These are phyloP conservation scores for Falco concolor DNA, from an alignment of 2,797 vertebrate species.

Conservation along the genomic window DNA sequence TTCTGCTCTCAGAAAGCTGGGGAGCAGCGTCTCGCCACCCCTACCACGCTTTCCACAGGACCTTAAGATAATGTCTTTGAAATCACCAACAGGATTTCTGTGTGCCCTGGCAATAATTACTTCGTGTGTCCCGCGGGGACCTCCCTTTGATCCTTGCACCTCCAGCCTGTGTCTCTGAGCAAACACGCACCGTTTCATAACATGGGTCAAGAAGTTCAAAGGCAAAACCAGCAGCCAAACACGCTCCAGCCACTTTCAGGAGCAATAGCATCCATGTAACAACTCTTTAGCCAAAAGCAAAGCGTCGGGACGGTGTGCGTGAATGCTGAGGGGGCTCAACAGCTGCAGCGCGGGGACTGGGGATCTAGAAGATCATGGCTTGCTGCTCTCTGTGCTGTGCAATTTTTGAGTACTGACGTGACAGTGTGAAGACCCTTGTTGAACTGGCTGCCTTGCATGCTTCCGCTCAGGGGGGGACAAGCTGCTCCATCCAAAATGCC, in stretches of 20 bases:
- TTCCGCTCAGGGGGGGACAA: not conserved
- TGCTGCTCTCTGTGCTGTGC: not conserved
- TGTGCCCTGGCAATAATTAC: not conserved
- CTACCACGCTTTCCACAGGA: not conserved
- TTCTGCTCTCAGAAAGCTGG: not conserved
- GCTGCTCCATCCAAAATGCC: not conserved
- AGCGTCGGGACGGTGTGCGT: fast-evolving
- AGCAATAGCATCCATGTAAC: not conserved
- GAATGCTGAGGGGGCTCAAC: not conserved
- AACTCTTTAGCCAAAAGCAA: not conserved
- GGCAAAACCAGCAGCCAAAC: not conserved
- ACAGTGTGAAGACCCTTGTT: too few relatives aligned
- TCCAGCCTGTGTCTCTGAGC: not conserved
- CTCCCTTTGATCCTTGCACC: not conserved
- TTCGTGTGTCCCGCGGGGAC: not conserved
- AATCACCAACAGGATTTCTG: not conserved
- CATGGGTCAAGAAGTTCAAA: not conserved
- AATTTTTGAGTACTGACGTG: not conserved
- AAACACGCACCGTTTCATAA: not conserved
- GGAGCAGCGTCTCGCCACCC: not conserved
- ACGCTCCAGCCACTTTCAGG: not conserved
- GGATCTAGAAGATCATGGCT: not conserved
- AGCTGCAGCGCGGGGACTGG: not conserved
- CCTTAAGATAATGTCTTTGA: not conserved
- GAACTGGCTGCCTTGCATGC: not conserved